These are phyloP conservation scores for Hirtodrosophila cameraria DNA, from an alignment of 2,888 invertebrate genomes.

Conservation along the genomic window DNA sequence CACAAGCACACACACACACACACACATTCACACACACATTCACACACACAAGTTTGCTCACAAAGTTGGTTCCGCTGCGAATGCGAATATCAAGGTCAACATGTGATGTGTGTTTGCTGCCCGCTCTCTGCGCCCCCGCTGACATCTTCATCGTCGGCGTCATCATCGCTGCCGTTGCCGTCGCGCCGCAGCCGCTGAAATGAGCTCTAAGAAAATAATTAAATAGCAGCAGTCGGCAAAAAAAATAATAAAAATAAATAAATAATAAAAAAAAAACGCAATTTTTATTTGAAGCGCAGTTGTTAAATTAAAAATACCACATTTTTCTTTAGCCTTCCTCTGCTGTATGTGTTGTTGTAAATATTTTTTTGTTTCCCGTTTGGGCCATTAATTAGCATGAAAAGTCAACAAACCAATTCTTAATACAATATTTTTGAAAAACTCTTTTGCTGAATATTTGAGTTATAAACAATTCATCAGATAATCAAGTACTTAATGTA, in stretches of 20 bases:
- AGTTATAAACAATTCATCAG: too few species aligned
- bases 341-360: constrained; percentile 28
- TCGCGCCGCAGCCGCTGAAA: constrained; percentile 38
- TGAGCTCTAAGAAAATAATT: constrained; percentile 75
- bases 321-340: constrained; percentile 51
- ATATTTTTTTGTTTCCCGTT: constrained; percentile 6
- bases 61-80: constrained; percentile 80
- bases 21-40: constrained; percentile 5
- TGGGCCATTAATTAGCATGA: constrained; percentile 60
- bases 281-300: constrained; percentile 74
- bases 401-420: constrained; percentile 3
- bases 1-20: constrained; percentile 26
- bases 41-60: constrained; percentile 30
- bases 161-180: not conserved
- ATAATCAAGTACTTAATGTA: too few species aligned
- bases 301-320: constrained; percentile 74
- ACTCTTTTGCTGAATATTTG: too few species aligned
- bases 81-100: constrained; percentile 82
- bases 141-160: constrained; percentile 3
- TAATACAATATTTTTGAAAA: constrained; percentile 9
- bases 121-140: constrained; percentile 18
- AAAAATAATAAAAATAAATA: constrained; percentile 44
- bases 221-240: constrained; percentile 66
- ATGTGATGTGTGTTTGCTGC: constrained; percentile 63
- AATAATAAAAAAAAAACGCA: constrained; percentile 55